Evolutionary conservation across 2,888 invertebrate genomes (phyloP).

Genomic region (Hyles lineata): DNA sequence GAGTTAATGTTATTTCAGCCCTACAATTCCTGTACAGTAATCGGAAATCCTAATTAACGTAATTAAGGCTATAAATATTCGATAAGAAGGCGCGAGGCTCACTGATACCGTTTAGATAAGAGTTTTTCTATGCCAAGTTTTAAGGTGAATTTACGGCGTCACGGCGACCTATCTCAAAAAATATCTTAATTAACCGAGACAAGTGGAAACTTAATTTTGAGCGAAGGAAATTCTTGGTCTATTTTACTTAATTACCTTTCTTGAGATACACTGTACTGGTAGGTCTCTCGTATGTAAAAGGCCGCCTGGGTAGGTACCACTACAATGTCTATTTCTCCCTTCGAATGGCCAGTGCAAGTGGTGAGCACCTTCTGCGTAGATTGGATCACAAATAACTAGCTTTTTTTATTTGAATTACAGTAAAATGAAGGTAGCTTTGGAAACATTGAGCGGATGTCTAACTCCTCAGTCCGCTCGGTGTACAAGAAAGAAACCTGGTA

Average conservation of each 20-base stretch:
- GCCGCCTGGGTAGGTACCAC: no score
- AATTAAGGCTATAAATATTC: constrained; percentile 25
- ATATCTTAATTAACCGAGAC: constrained; percentile 30
- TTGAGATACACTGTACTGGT: neutral
- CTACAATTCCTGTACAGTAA: constrained; percentile 15
- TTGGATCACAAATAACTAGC: no score
- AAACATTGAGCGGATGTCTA: no score
- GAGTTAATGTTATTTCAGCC: constrained; percentile 17
- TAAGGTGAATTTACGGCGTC: constrained; percentile 24
- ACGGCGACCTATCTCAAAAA: constrained; percentile 28
- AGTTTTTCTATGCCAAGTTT: constrained; percentile 23
- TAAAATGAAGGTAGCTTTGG: no score
- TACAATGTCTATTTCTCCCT: no score
- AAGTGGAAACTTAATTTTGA: constrained; percentile 27
- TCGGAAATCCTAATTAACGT: constrained; percentile 22
- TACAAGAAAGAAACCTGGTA: no score
- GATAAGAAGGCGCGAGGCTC: constrained; percentile 19
- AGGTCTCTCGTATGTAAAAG: no score
- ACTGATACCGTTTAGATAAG: constrained; percentile 11
- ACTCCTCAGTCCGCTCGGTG: no score
- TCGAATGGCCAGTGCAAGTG: no score
- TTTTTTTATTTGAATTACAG: no score
- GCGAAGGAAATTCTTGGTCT: neutral
- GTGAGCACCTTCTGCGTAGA: no score
- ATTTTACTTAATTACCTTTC: neutral